Conservation (phyloP, 1,140 invertebrate species). For the Drosophila asahinai region DNA sequence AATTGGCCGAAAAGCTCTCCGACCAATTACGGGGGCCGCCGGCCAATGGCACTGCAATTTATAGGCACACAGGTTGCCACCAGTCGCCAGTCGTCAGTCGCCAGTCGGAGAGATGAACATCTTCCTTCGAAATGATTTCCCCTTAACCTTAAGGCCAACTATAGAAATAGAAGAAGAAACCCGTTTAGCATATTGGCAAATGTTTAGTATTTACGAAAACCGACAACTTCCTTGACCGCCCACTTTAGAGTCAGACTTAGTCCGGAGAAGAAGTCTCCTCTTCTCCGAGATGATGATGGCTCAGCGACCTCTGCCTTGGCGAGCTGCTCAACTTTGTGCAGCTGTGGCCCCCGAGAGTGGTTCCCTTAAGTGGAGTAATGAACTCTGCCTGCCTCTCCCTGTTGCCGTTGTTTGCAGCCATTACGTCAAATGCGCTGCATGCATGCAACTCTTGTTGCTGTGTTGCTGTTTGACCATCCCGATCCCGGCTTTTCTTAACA, state of each 20-base stretch:
- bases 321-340: conserved; percentile 72
- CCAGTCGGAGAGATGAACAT: conserved; percentile 51
- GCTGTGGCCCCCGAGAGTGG: conserved; percentile 46
- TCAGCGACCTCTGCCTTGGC: conserved; percentile 67
- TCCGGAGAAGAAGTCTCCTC: conserved; percentile 6
- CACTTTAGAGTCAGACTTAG: conserved; percentile 50
- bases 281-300: conserved; percentile 59
- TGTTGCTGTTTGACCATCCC: conserved; percentile 31
- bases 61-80: conserved; percentile 51
- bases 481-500: conserved; percentile 49
- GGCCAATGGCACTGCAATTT: conserved; percentile 65
- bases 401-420: conserved; percentile 36
- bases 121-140: conserved; percentile 73
- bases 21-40: conserved; percentile 66
- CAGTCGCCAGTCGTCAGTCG: conserved; percentile 13
- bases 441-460: conserved; percentile 52
- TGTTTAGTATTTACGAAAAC: conserved; percentile 70
- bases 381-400: conserved; percentile 65
- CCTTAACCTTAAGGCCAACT: conserved; percentile 64
- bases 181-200: conserved; percentile 81
- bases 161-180: conserved; percentile 76
- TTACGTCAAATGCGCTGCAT: conserved; percentile 61
- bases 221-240: conserved; percentile 80
- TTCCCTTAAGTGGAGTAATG: conserved; percentile 79
- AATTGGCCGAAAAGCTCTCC: conserved; percentile 66